Conservation (phyloP, 2,797 vertebrate genomes). For the Sebastes hubbsi region DNA sequence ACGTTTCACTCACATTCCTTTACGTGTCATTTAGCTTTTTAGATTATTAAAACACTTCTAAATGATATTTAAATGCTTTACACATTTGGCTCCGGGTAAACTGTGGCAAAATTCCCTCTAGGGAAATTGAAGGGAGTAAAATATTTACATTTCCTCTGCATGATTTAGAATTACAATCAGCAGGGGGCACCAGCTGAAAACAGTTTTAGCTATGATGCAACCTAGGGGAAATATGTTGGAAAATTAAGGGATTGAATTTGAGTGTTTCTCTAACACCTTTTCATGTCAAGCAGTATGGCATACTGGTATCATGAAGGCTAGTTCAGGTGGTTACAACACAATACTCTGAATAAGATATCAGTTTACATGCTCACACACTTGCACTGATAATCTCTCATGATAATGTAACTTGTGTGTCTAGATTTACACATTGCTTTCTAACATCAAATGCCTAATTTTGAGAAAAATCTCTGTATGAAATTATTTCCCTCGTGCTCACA, state of each 20-base stretch:
- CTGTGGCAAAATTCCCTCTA: neutral
- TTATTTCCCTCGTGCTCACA: neutral
- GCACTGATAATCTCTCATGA: neutral
- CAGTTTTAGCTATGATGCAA: neutral
- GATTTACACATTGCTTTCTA: neutral
- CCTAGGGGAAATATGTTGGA: neutral
- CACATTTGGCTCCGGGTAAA: neutral
- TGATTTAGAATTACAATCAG: neutral
- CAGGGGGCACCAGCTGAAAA: conserved; percentile 9
- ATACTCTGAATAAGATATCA: neutral
- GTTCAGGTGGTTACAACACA: neutral
- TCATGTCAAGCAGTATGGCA: neutral
- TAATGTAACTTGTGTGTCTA: neutral
- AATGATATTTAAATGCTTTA: neutral
- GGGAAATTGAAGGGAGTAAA: neutral
- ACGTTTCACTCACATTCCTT: neutral
- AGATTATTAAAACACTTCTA: neutral
- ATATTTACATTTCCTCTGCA: neutral
- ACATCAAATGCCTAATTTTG: neutral
- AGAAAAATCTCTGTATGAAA: neutral
- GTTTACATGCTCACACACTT: neutral
- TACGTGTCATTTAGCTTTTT: neutral
- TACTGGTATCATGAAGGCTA: neutral
- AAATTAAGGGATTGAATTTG: neutral
- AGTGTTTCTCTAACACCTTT: neutral